A percentile compares a stretch with the other conserved stretches of the same genome.
phyloP scores from a whole-genome alignment of 1,140 invertebrate genomes.

The Halyomorpha halys region DNA sequence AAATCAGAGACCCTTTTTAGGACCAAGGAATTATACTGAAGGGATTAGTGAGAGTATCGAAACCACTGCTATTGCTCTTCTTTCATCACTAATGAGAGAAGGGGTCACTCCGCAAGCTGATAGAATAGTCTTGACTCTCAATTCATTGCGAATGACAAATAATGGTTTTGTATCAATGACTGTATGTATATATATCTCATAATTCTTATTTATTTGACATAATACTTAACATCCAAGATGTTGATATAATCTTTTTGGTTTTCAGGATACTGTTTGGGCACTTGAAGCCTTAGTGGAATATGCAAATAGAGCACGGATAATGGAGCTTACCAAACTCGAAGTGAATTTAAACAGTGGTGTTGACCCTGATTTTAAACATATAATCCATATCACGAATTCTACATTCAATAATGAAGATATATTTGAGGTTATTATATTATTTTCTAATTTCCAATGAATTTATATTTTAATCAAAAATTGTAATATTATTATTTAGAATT shows the following conservation, averaged over 20 bases:
- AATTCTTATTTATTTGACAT: background rate
- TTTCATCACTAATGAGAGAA: slow-evolving; percentile 41
- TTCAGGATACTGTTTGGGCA: slow-evolving; percentile 47
- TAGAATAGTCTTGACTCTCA: slow-evolving; percentile 48
- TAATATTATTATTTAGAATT: too few relatives aligned
- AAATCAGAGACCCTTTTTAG: slow-evolving; percentile 42
- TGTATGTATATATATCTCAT: slow-evolving; percentile 33
- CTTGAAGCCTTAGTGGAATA: slow-evolving; percentile 49
- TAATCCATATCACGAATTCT: slow-evolving; percentile 33
- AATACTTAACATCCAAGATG: background rate
- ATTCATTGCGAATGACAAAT: slow-evolving; percentile 45
- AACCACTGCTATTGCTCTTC: slow-evolving; percentile 47
- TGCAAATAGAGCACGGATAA: slow-evolving; percentile 44
- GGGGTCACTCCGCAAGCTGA: slow-evolving; percentile 38
- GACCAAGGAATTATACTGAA: slow-evolving; percentile 37
- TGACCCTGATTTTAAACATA: slow-evolving; percentile 30
- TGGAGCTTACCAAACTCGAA: slow-evolving; percentile 46
- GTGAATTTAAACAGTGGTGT: slow-evolving; percentile 40
- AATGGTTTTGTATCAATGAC: slow-evolving; percentile 47
- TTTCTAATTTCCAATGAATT: too few relatives aligned
- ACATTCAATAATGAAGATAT: slow-evolving; percentile 18
- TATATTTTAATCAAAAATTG: too few relatives aligned
- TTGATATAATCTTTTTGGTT: slow-evolving; percentile 21
- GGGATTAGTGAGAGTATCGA: slow-evolving; percentile 43
- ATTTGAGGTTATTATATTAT: slow-evolving; percentile 21